Conservation (phyloP, 2,113 vertebrate genomes). For the Rhinoptilus africanus region DNA sequence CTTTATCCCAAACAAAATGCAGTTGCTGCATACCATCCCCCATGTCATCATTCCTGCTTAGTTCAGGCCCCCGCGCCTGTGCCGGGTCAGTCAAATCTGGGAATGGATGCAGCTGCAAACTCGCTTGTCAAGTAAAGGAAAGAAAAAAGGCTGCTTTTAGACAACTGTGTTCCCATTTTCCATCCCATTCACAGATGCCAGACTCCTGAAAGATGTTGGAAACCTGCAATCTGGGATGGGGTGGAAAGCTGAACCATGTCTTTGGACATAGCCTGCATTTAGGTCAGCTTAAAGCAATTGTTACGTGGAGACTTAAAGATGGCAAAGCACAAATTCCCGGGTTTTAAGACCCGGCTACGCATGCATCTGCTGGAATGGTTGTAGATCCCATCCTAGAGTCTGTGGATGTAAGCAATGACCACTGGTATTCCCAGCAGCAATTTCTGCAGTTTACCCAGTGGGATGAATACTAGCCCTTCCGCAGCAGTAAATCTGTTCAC, state of each 20-base stretch:
- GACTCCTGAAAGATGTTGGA: background rate
- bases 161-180: background rate
- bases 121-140: background rate
- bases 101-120: background rate
- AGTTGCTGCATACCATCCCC: background rate
- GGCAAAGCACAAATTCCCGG: background rate
- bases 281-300: background rate
- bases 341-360: background rate
- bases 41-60: background rate
- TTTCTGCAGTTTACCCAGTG: background rate
- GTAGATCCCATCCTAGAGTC: background rate
- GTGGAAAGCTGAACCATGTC: background rate
- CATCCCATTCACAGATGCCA: too few relatives aligned
- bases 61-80: rapidly evolving
- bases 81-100: background rate
- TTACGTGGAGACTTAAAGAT: background rate
- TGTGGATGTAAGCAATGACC: background rate
- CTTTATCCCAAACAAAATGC: background rate
- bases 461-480: background rate
- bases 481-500: background rate
- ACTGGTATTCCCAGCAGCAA: background rate
- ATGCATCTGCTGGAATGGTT: background rate
- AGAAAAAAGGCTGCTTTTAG: background rate
- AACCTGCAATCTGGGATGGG: rapidly evolving
- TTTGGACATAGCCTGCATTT: background rate